Evolutionary conservation across 2,113 vertebrate genomes (phyloP).

Genomic region (Chionodraco myersi): DNA sequence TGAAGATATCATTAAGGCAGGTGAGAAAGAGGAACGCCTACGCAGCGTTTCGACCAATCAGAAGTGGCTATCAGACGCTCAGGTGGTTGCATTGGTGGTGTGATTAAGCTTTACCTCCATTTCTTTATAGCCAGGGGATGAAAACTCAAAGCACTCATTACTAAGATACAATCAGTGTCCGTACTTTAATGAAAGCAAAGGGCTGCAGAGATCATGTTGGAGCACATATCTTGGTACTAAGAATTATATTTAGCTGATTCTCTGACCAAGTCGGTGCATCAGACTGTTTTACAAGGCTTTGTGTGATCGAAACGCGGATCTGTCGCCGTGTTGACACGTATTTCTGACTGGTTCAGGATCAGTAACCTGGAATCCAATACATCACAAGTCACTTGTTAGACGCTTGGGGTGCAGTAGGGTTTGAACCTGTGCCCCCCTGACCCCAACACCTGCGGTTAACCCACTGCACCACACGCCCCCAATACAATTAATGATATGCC

Average conservation of each 20-base stretch:
- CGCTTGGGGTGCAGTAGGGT: no score
- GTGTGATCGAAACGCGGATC: constrained; percentile 16
- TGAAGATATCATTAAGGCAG: constrained; percentile 39
- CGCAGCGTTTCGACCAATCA: constrained; percentile 47
- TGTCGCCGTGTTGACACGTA: constrained; percentile 10
- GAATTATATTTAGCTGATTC: constrained; percentile 21
- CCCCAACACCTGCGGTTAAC: no score
- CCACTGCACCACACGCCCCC: no score
- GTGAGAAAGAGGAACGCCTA: constrained; percentile 28
- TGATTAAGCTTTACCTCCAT: constrained; percentile 60
- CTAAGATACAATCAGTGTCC: constrained; percentile 80
- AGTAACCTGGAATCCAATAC: no score
- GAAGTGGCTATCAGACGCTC: constrained; percentile 55
- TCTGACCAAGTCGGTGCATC: constrained; percentile 41
- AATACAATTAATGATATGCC: not conserved
- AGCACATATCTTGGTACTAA: constrained; percentile 70
- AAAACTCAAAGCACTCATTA: constrained; percentile 78
- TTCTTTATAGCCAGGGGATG: constrained; percentile 62
- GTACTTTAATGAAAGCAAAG: constrained; percentile 68
- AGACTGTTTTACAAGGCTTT: constrained; percentile 60
- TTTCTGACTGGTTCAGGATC: not conserved
- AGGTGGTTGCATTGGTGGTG: constrained; percentile 63
- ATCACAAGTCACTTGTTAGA: no score
- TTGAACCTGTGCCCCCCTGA: no score
- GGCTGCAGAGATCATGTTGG: constrained; percentile 65